A percentile compares a stretch with the other conserved stretches of the same genome.
phyloP scores from a whole-genome alignment of 1,140 invertebrate species.

The Carcinoscorpius rotundicauda region DNA sequence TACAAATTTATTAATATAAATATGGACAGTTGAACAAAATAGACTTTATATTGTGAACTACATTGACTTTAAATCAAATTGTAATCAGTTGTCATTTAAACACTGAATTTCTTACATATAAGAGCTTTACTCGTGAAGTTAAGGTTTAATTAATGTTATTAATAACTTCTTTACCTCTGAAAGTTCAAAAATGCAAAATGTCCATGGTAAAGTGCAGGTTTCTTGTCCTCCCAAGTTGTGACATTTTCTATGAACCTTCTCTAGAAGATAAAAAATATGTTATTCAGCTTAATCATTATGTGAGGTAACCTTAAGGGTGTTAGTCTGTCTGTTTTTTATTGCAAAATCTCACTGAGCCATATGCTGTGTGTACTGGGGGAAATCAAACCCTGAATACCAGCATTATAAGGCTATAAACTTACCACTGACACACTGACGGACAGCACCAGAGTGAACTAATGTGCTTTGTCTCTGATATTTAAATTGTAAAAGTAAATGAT shows the following conservation, averaged over 20 bases:
- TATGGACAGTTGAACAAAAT: too few relatives aligned
- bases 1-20: too few relatives aligned
- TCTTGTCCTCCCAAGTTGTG: slow-evolving; percentile 69
- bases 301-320: background rate
- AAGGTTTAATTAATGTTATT: too few relatives aligned
- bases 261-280: slow-evolving; percentile 35
- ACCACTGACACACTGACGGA: background rate
- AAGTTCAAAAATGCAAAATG: slow-evolving; percentile 94
- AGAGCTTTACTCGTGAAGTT: too few relatives aligned
- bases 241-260: slow-evolving; percentile 81
- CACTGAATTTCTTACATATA: too few relatives aligned
- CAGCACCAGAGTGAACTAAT: background rate
- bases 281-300: background rate
- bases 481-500: too few relatives aligned
- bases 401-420: background rate
- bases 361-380: background rate
- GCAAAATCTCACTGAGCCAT: background rate
- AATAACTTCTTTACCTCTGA: slow-evolving; percentile 49
- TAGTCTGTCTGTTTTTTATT: background rate
- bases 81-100: too few relatives aligned
- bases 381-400: background rate
- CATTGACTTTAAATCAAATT: too few relatives aligned
- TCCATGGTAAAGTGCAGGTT: slow-evolving; percentile 91
- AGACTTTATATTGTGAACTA: too few relatives aligned
- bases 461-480: too few relatives aligned